Conservation (phyloP, 1,140 invertebrate genomes). For the Diabrotica virgifera region DNA sequence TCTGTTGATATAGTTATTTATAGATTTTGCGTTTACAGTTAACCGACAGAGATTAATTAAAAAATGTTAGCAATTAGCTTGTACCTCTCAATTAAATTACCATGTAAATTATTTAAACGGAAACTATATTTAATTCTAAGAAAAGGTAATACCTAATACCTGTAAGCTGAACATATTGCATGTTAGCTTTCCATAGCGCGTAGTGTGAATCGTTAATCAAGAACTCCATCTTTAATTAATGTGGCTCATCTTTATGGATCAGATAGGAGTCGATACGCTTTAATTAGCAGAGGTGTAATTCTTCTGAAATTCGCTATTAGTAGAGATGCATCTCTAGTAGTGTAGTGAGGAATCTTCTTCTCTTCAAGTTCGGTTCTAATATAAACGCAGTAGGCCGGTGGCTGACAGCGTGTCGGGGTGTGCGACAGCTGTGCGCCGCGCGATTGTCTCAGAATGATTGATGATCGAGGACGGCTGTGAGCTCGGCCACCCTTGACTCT, state of each 20-base stretch:
- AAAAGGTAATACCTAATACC: too few species aligned
- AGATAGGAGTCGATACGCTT: background rate
- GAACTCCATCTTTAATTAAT: background rate
- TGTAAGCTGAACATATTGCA: too few species aligned
- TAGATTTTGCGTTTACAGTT: too few species aligned
- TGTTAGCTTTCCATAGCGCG: too few species aligned
- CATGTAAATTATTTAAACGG: too few species aligned
- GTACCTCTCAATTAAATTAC: too few species aligned
- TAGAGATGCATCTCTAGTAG: slow-evolving; percentile 8
- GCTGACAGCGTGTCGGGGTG: slow-evolving; percentile 41
- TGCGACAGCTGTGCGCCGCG: slow-evolving; percentile 46
- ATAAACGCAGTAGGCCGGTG: slow-evolving; percentile 41
- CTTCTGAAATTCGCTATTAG: background rate
- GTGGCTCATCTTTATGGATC: background rate
- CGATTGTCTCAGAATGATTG: slow-evolving; percentile 49
- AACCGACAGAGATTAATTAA: too few species aligned
- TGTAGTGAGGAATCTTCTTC: background rate
- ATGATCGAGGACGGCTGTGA: slow-evolving; percentile 46
- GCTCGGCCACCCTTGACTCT: slow-evolving; percentile 40
- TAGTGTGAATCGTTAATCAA: too few species aligned
- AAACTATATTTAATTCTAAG: too few species aligned
- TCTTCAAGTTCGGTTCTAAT: slow-evolving; percentile 19
- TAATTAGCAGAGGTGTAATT: background rate
- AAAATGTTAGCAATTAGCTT: too few species aligned
- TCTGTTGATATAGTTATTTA: too few species aligned